These are phyloP conservation scores for Fregetta grallaria DNA, from an alignment of 2,113 vertebrate species.

Conservation along the genomic window DNA sequence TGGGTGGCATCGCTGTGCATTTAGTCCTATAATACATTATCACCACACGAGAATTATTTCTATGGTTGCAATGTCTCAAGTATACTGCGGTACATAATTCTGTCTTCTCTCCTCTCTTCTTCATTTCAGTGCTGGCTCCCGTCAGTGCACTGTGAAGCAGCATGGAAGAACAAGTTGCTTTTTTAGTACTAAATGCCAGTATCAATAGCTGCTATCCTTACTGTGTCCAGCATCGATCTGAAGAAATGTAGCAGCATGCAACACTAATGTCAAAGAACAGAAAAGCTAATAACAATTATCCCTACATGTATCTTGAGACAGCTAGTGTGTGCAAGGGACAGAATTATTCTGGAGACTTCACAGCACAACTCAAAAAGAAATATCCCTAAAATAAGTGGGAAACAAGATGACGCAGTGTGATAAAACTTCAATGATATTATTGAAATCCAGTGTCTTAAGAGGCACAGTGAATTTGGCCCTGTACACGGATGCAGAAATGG, in stretches of 20 bases:
- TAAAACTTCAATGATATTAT: neutral
- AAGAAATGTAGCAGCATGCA: neutral
- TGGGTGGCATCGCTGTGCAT: neutral
- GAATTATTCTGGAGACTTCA: neutral
- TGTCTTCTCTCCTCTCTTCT: neutral
- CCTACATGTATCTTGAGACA: rapidly evolving
- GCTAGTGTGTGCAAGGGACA: neutral
- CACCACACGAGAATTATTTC: neutral
- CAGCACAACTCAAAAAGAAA: neutral
- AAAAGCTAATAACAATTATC: neutral
- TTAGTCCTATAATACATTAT: neutral
- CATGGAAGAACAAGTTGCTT: neutral
- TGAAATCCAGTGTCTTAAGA: neutral
- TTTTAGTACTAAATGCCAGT: neutral
- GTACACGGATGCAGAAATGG: neutral
- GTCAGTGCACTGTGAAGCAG: neutral
- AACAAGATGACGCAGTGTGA: neutral
- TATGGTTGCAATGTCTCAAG: neutral
- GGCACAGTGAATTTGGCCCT: neutral
- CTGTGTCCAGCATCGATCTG: neutral
- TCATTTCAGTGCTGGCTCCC: neutral
- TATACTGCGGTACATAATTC: neutral
- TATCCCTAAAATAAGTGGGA: neutral
- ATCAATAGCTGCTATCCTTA: neutral
- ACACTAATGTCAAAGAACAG: neutral